These are phyloP conservation scores for Acromyrmex charruanus DNA, from an alignment of 1,140 invertebrate species.

Conservation along the genomic window DNA sequence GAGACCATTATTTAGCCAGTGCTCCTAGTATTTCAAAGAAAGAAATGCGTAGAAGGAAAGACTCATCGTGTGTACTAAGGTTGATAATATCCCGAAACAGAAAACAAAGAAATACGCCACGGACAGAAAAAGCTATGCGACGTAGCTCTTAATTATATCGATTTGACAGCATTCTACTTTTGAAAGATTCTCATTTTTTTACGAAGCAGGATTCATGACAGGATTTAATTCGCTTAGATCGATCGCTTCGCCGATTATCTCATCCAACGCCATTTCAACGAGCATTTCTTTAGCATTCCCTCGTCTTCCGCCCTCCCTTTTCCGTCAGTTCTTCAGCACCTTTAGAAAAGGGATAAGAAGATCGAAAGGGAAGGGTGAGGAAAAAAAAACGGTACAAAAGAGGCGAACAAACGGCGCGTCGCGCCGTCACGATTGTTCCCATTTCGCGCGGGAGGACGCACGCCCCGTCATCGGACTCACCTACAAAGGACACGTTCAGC, in stretches of 20 bases:
- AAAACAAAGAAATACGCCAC: not conserved
- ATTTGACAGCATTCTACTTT: not conserved
- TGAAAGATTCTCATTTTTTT: not conserved
- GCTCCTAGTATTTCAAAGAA: too few relatives aligned
- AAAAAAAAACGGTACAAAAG: not conserved
- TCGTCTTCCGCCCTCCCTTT: not conserved
- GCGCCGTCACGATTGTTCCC: conserved; percentile 28
- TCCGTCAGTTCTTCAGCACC: not conserved
- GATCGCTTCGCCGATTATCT: conserved; percentile 15
- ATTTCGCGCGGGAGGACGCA: not conserved
- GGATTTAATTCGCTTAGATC: conserved; percentile 11
- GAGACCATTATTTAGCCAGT: too few relatives aligned
- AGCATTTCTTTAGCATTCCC: conserved; percentile 19
- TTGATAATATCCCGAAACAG: not conserved
- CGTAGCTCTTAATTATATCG: not conserved
- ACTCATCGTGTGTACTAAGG: too few relatives aligned
- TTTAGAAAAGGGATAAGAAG: not conserved
- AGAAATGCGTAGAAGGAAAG: too few relatives aligned
- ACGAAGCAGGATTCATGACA: not conserved
- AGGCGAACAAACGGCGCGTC: conserved; percentile 46
- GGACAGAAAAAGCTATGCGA: not conserved
- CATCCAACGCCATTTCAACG: not conserved
- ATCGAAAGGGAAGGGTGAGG: not conserved
- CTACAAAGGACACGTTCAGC: conserved; percentile 90
- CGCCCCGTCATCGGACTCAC: conserved; percentile 85